phyloP scores from a whole-genome alignment of 2,113 vertebrate genomes.

The Sarotherodon lohbergeri region DNA sequence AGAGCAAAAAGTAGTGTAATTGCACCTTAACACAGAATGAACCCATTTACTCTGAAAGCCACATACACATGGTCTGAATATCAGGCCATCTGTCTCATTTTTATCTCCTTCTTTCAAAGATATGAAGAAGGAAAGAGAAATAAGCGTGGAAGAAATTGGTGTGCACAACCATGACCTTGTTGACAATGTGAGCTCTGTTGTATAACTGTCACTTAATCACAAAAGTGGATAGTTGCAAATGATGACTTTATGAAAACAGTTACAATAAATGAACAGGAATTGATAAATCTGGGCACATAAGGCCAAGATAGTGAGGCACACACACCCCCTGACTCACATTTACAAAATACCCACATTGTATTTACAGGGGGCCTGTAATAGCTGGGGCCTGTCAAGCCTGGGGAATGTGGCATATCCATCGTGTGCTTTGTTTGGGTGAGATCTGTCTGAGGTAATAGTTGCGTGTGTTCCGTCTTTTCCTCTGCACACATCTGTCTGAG shows the following conservation, averaged over 20 bases:
- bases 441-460: slow-evolving; percentile 13
- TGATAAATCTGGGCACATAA: background rate
- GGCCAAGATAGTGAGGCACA: background rate
- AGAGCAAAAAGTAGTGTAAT: background rate
- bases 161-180: background rate
- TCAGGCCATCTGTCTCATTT: background rate
- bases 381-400: background rate
- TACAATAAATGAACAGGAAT: background rate
- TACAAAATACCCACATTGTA: background rate
- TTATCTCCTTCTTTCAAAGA: background rate
- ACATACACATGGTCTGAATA: background rate
- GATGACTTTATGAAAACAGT: background rate
- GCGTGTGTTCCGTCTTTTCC: slow-evolving; percentile 24
- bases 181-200: background rate
- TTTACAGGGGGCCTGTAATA: background rate
- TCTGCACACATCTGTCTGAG: slow-evolving; percentile 24
- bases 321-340: background rate
- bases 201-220: background rate
- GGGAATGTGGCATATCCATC: slow-evolving; percentile 15
- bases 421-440: background rate
- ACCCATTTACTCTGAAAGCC: background rate
- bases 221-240: background rate
- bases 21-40: background rate
- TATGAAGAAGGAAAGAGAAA: background rate
- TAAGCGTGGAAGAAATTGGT: background rate